Conservation (phyloP, 2,113 vertebrate genomes). For the Dolichallabes microphthalmus region DNA sequence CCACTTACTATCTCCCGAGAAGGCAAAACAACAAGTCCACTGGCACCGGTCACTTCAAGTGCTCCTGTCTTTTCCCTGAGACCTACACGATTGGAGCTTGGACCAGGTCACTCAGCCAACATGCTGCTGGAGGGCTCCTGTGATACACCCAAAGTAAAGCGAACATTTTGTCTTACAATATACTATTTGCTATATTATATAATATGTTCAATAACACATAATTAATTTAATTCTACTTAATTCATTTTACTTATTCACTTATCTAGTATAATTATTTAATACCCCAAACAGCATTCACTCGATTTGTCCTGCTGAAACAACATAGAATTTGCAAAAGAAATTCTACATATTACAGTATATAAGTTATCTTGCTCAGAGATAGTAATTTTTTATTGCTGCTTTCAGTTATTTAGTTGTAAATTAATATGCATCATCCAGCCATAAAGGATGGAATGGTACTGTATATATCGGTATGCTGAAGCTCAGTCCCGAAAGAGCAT, state of each 20-base stretch:
- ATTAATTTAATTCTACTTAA: too few relatives aligned
- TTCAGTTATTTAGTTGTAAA: neutral
- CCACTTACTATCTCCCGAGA: neutral
- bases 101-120: constrained; percentile 71
- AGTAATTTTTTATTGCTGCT: neutral
- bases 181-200: neutral
- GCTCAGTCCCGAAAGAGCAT: constrained; percentile 32
- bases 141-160: constrained; percentile 71
- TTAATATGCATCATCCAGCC: too few relatives aligned
- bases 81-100: constrained; percentile 71
- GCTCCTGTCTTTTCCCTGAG: constrained; percentile 72
- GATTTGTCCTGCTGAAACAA: neutral
- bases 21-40: neutral
- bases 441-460: too few relatives aligned
- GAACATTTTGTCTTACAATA: neutral
- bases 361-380: too few relatives aligned
- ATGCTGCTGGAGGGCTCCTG: constrained; percentile 77
- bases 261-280: too few relatives aligned
- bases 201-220: too few relatives aligned
- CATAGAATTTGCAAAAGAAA: neutral
- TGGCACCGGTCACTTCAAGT: accelerated
- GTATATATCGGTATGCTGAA: constrained; percentile 5
- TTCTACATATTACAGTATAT: too few relatives aligned
- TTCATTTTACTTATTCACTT: too few relatives aligned
- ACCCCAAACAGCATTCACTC: neutral